Evolutionary conservation across 2,888 invertebrate species (phyloP), one percentile per base, ranked within the genome.

Genomic region (Scrobipalpa costella): DNA sequence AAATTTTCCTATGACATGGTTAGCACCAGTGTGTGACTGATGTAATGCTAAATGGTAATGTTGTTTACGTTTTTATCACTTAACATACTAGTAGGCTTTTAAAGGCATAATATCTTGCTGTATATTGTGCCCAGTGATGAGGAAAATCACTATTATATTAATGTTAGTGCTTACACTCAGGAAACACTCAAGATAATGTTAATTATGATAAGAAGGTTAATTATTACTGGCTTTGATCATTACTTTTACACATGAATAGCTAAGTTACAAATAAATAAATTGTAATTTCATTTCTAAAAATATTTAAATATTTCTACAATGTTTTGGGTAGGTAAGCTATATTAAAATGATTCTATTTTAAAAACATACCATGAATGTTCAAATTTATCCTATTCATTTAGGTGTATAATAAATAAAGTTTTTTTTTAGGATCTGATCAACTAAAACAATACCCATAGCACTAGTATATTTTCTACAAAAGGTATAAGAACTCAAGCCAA

Each of bases 401-500:
- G 36, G 2, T 7, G 7, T 36, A 11, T 6, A 11, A 36, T 36
- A 36, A 36, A 36, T 36, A 36, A 5, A 36, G 36, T 5, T 6
- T 6, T 7, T 36, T 9, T 36, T 27, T 27, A 5, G 27, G 27
- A 27, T 27, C 27, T 27, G 5, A 27, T 27, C 5, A 27, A 40
- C 13, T 13, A 13, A 13, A 13, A 40, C 13, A 40, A 40, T 3
- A 40, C 2, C 1, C 9, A 40, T 40, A 13, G 3, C 13, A 13
- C 3, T 3, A 40, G 40, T 40, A 40, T 11, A 13, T 40, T 40
- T 40, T 40, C 11, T 40, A 15, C n/a, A 44, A 13, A 1, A 40
- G 13, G 13, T 13, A 2, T 36, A 57, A 40, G 15, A 34, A 55
- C 47, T 62, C 21, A 34, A 58, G 69, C 69, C 64, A 58, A 6